Evolutionary conservation across 2,113 vertebrate genomes (phyloP), one percentile per base, ranked within the genome.

Genomic region (Podocnemis expansa): DNA sequence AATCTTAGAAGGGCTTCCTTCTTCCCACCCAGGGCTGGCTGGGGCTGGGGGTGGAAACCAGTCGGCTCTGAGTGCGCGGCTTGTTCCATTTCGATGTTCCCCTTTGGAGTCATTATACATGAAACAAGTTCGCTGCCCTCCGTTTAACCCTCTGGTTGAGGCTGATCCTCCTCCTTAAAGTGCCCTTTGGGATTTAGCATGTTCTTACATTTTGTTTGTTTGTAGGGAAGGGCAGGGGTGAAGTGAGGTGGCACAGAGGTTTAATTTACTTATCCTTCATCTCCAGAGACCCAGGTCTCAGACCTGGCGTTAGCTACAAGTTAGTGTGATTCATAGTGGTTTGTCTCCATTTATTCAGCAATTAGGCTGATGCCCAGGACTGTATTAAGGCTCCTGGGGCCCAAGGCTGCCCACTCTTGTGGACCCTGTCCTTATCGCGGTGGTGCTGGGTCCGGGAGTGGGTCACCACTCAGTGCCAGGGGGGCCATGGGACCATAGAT

Each of bases 201-300:
- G 38, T 82, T 95, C 92, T 93, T 93, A 60, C 75, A 58, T 38
- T 63, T 56, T 83, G 41, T 6, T 90, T 96, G 75, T 73, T 58
- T 81, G 45, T 34, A 24, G 56, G 29, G 7, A 56, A 1, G 1
- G 82, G 84, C 93, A 43, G 83, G 91, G 94, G 45, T 34, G 88
- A 92, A 31, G 47, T 45, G 14, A 54, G 41, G 5, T 2, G 4
- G 80, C 52, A 12, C 43, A 75, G 81, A 41, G 82, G 21, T 3
- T 88, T 81, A 22, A 19, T 76, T 9, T 29, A 41, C 34, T 73
- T 8, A 1, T 8, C 16, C 41, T 41, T 11, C 9, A 5, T 78
- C 75, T 82, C 70, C 31, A 47, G 47, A 84, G 78, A 88, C 9
- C 21, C 82, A 7, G 38, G 10, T 81, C 85, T 82, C 87, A 92